Conservation (phyloP, 2,113 vertebrate genomes). For the Catharus minimus region DNA sequence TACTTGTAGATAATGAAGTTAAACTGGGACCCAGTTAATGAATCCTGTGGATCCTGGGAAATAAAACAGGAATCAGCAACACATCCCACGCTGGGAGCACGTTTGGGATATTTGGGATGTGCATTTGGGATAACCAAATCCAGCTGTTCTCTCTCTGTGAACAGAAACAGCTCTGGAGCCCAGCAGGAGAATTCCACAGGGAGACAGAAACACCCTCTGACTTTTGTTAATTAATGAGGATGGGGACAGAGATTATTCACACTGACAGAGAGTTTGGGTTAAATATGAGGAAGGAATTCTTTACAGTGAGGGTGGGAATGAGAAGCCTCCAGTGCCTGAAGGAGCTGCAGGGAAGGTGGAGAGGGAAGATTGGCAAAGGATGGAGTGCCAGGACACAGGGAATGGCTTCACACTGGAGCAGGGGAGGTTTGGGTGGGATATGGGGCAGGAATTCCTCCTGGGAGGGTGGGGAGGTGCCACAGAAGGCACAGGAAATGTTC, state of each 20-base stretch:
- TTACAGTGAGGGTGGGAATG: neutral
- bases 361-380: neutral
- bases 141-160: neutral
- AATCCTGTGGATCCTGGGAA: conserved; percentile 62
- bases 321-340: neutral
- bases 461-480: neutral
- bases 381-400: neutral
- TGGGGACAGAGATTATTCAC: neutral
- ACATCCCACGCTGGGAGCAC: neutral
- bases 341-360: neutral
- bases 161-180: neutral
- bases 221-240: neutral
- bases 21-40: conserved; percentile 54
- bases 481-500: neutral
- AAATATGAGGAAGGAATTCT: neutral
- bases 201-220: neutral
- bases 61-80: neutral
- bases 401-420: neutral
- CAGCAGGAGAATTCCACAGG: neutral
- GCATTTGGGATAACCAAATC: no score
- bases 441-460: neutral
- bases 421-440: neutral
- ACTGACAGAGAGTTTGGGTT: neutral
- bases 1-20: conserved; percentile 82
- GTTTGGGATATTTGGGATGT: no score